A percentile compares a stretch with the other conserved stretches of the same genome.
Conservation (phyloP, 2,113 vertebrate species). For the Pelusios castaneus region DNA sequence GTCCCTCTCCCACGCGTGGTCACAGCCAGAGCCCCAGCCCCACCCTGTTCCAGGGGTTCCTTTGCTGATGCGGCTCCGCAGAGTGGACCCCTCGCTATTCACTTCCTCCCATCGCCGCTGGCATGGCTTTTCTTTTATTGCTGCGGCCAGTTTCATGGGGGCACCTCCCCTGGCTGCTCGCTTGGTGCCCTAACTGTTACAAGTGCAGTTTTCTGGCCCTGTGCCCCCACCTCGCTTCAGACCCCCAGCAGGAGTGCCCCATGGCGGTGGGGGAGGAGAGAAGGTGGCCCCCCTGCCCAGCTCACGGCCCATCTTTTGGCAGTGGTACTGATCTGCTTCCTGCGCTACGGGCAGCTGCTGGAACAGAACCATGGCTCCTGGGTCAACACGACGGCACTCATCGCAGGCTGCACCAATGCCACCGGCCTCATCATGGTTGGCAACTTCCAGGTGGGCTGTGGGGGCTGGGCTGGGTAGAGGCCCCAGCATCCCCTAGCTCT, state of each 20-base stretch:
- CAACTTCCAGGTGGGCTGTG: constrained; percentile 88
- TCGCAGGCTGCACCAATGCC: constrained; percentile 88
- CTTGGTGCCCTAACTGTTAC: too few relatives aligned
- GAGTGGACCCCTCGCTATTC: background rate
- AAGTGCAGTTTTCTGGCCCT: background rate
- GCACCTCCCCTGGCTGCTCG: background rate
- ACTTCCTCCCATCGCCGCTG: background rate
- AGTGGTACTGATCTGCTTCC: constrained; percentile 91
- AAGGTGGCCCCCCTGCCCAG: too few relatives aligned
- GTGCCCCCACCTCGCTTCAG: too few relatives aligned
- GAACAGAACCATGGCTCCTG: constrained; percentile 88
- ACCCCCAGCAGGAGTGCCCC: too few relatives aligned
- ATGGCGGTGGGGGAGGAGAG: too few relatives aligned
- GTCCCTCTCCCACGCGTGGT: too few relatives aligned
- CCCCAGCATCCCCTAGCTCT: background rate
- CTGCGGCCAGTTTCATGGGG: too few relatives aligned
- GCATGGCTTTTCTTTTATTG: too few relatives aligned
- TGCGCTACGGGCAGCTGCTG: constrained; percentile 91
- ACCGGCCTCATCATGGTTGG: constrained; percentile 90
- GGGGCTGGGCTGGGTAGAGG: background rate
- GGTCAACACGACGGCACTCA: constrained; percentile 88
- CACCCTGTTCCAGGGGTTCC: too few relatives aligned
- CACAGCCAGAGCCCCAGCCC: too few relatives aligned
- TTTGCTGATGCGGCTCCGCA: too few relatives aligned
- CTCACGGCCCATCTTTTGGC: background rate